A percentile compares a stretch with the other conserved stretches of the same genome.
phyloP scores from a whole-genome alignment of 2,888 invertebrate genomes.

The Hirtodrosophila histrioides region DNA sequence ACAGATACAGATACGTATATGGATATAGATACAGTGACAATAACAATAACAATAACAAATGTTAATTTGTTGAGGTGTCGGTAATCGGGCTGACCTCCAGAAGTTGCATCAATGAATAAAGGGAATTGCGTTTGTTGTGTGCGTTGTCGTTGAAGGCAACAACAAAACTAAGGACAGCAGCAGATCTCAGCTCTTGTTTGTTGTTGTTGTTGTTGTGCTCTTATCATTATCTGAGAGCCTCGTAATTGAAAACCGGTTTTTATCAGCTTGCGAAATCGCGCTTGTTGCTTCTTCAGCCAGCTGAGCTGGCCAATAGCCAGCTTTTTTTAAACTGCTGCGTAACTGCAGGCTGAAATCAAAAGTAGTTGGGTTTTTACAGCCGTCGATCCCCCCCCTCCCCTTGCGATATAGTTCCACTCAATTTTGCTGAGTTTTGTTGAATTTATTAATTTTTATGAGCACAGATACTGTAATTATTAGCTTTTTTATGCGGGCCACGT shows the following conservation, averaged over 20 bases:
- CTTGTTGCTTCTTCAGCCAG: neutral
- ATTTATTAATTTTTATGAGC: too few relatives aligned
- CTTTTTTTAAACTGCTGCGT: neutral
- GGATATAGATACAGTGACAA: conserved; percentile 1
- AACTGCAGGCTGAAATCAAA: conserved; percentile 31
- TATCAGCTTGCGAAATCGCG: conserved; percentile 68
- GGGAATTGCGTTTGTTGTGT: conserved; percentile 30
- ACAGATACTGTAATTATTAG: neutral
- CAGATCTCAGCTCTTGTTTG: conserved; percentile 14
- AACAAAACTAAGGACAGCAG: conserved; percentile 25
- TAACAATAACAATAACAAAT: conserved; percentile 33
- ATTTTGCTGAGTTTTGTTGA: too few relatives aligned
- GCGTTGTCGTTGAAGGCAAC: conserved; percentile 9
- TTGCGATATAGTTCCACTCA: neutral
- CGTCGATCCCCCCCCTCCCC: neutral
- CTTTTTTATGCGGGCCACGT: conserved; percentile 52
- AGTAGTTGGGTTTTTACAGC: conserved; percentile 36
- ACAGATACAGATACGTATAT: neutral
- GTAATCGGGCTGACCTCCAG: conserved; percentile 57
- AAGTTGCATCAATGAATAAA: conserved; percentile 41
- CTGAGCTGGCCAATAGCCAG: conserved; percentile 11
- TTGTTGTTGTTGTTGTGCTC: conserved; percentile 1
- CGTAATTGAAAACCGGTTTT: conserved; percentile 61
- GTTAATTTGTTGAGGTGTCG: conserved; percentile 50
- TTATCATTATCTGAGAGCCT: conserved; percentile 48